Conservation (phyloP, 2,888 invertebrate genomes). For the Mycogona germanica region DNA sequence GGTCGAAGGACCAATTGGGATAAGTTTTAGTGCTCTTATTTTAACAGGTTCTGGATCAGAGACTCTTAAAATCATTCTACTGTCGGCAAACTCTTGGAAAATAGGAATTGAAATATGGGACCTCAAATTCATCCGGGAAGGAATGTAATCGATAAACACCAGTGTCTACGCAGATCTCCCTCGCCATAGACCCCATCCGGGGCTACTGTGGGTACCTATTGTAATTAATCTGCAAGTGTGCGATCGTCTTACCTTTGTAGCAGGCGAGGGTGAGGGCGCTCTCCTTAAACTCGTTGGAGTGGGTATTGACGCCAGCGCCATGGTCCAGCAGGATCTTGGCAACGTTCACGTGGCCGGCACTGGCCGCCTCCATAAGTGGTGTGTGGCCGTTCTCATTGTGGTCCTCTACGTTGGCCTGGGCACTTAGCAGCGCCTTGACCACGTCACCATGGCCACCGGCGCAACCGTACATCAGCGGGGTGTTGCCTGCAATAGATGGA, state of each 20-base stretch:
- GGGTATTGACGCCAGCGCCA: conserved; percentile 96
- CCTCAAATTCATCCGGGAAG: no score
- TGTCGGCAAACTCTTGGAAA: no score
- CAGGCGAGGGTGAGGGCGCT: conserved; percentile 90
- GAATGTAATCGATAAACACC: no score
- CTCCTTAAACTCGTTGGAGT: conserved; percentile 98
- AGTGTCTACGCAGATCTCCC: no score
- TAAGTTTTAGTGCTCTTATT: no score
- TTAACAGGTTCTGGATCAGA: no score
- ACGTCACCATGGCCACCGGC: conserved; percentile 90
- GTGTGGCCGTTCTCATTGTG: conserved; percentile 99
- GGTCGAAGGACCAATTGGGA: no score
- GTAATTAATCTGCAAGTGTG: background rate
- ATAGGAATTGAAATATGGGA: no score
- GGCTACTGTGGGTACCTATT: no score
- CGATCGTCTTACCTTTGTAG: conserved; percentile 60
- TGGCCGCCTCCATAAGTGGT: conserved; percentile 97
- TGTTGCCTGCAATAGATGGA: conserved; percentile 53
- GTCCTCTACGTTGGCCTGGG: conserved; percentile 90
- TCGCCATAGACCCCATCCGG: no score
- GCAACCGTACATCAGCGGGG: conserved; percentile 93
- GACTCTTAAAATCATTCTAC: no score
- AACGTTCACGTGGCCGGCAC: conserved; percentile 85
- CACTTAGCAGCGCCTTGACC: conserved; percentile 73
- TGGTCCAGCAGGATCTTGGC: conserved; percentile 81